Evolutionary conservation across 2,888 invertebrate genomes (phyloP), one percentile per base, ranked within the genome.

Genomic region (Noctua janthe): DNA sequence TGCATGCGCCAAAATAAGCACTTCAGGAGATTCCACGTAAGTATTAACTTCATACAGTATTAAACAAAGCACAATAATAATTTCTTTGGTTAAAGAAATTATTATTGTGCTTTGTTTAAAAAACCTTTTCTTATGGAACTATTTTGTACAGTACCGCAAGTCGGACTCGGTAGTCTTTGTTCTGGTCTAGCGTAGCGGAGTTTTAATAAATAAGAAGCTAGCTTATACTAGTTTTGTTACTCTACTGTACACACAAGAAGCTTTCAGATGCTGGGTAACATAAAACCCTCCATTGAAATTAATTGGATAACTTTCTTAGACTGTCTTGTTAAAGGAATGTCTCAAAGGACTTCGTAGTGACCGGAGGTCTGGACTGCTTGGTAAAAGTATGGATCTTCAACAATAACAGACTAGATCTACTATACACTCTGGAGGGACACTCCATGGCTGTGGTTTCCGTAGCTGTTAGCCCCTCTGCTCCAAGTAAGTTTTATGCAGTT

Each of bases 391-490:
- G 99, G 99, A 97, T 97, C 81, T 93, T 97, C 78, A 97, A 98
- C 89, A 97, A 98, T 84, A 98, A 98, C 86, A 97, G 97, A 89
- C 92, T 99, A 29, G 98, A 98, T 83, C 93, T 98, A 56, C 97
- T 98, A 81, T 98, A 99, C 93, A 98, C 98, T 74, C 95, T 99
- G 67, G 98, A 98, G 89, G 99, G 99, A 0, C 99, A 99, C 95
- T 98, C 98, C 8, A 97, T 99, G 85, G 99, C 99, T 1, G 98
- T 99, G 7, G 98, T 99, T 0, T 99, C 99, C 15, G 98, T 99
- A 3, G 99, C 99, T 71, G 98, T 99, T 23, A 99, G 99, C 94
- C 97, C 98, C 56, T 98, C 98, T 97, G 99, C 99, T 88, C 98
- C 98, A 94, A 98, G 99, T 99, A 97, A 97, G 97, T 84, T 51